These are phyloP conservation scores for Mongoloraphidia duomilia DNA, from an alignment of 2,888 invertebrate species.

Conservation along the genomic window DNA sequence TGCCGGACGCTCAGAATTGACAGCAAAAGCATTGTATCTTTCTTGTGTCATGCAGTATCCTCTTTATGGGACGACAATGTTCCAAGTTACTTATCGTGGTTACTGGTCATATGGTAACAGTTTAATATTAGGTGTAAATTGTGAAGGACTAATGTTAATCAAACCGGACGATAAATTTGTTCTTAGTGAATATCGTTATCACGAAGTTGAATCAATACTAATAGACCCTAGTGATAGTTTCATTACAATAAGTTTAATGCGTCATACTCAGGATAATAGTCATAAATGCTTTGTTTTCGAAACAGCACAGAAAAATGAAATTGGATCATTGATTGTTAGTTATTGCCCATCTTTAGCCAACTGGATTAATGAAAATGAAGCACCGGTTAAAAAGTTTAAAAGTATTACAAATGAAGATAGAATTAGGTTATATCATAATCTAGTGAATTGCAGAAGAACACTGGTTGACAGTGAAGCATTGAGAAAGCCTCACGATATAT, in stretches of 20 bases:
- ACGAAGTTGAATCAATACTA: constrained; percentile 79
- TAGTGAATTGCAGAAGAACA: constrained; percentile 68
- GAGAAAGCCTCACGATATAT: constrained; percentile 66
- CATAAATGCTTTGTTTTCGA: constrained; percentile 89
- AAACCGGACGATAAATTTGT: constrained; percentile 86
- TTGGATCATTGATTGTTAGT: constrained; percentile 81
- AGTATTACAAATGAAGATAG: constrained; percentile 77
- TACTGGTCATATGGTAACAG: constrained; percentile 79
- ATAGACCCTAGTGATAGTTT: constrained; percentile 87
- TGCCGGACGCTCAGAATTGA: constrained; percentile 78
- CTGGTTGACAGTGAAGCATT: constrained; percentile 72
- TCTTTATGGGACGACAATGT: constrained; percentile 39
- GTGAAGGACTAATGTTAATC: constrained; percentile 81
- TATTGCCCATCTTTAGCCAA: constrained; percentile 77
- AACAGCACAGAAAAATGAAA: constrained; percentile 77
- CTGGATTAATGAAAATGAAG: constrained; percentile 64
- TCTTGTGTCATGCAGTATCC: constrained; percentile 96
- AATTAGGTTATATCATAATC: constrained; percentile 71
- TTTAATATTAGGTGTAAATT: constrained; percentile 72
- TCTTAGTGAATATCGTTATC: constrained; percentile 79
- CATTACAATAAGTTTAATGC: constrained; percentile 74
- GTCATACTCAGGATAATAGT: constrained; percentile 46
- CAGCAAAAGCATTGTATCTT: constrained; percentile 84
- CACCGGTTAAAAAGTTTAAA: constrained; percentile 43
- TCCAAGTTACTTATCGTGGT: constrained; percentile 77